Evolutionary conservation across 2,113 vertebrate genomes (phyloP), one percentile per base, ranked within the genome.

Genomic region (Brienomyrus brachyistius): DNA sequence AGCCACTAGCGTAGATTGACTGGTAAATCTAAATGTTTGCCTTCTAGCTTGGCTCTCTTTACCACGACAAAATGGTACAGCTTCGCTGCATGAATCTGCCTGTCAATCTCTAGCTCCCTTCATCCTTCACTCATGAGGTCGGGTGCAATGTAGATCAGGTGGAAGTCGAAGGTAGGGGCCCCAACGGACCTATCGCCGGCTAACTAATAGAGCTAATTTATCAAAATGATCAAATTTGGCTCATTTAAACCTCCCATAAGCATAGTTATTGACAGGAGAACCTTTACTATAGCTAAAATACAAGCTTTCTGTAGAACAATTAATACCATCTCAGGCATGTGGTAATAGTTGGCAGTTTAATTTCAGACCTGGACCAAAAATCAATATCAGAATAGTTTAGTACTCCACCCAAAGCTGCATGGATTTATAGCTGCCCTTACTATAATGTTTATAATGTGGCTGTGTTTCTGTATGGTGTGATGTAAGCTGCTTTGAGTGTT

Each of bases 291-390:
- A 45, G 91, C 93, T 91, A 92, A 90, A 45, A 93, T 93, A 91
- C 91, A 91, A 88, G 82, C 92, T 92, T 93, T 94, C 93, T 92
- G 92, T 90, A 86, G 45, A 87, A 77, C 91, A 93, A 97, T 97
- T 96, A 92, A 96, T 97, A 97, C 92, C 94, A 97, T 96, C 96
- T 96, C 94, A 97, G 50, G 92, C 93, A 92, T 92, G 87, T 90
- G 91, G 92, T 56, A 95, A 96, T 94, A 96, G 93, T 95, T 96
- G 94, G 95, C 95, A 97, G 93, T 96, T 97, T 96, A 96, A 97
- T 97, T 96, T 96, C 93, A 95, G 95, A 93, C 92, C 91, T 74
- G 92, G 93, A 91, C 91, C 50, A 31, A 23, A 91, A 94, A 96
- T 96, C 95, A 88, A 96, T 96, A 93, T 89, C 91, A 85, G 93